Percentiles rank a stretch among this genome's conserved stretches.
These are phyloP conservation scores for Pseudanteris insignis DNA, from an alignment of 2,888 invertebrate genomes.

Conservation along the genomic window DNA sequence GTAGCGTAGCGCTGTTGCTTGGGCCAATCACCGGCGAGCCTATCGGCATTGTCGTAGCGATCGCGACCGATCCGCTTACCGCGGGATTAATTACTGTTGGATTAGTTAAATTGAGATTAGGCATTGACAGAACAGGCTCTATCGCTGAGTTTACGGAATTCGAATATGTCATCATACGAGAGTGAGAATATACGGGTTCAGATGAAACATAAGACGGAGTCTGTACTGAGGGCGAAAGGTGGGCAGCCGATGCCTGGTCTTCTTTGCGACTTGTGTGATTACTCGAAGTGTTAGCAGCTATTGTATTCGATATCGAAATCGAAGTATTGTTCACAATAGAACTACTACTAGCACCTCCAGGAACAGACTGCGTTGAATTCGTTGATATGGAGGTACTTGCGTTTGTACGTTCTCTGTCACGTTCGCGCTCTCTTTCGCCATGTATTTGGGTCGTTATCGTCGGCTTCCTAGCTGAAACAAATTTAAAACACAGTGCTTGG, in stretches of 20 bases:
- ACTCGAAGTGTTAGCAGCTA: slow-evolving; percentile 34
- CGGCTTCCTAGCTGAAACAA: slow-evolving; percentile 74
- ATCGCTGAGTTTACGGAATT: slow-evolving; percentile 48
- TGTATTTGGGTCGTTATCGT: slow-evolving; percentile 69
- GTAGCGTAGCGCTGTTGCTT: slow-evolving; percentile 46
- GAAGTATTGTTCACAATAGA: slow-evolving; percentile 27
- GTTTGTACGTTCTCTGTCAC: slow-evolving; percentile 43
- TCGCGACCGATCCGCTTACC: slow-evolving; percentile 52
- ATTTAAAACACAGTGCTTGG: slow-evolving; percentile 66
- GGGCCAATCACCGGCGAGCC: slow-evolving; percentile 48
- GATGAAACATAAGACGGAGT: slow-evolving; percentile 15
- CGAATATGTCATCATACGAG: slow-evolving; percentile 52
- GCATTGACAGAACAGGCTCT: slow-evolving; percentile 47
- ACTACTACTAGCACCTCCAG: slow-evolving; percentile 33
- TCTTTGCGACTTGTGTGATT: slow-evolving; percentile 56
- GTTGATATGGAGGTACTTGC: slow-evolving; percentile 27
- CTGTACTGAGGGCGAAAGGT: slow-evolving; percentile 13
- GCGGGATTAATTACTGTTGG: slow-evolving; percentile 50
- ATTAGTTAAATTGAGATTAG: slow-evolving; percentile 52
- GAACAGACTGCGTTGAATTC: slow-evolving; percentile 38
- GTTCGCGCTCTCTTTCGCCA: slow-evolving; percentile 68
- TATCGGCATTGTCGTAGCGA: slow-evolving; percentile 6
- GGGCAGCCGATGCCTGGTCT: slow-evolving; percentile 42
- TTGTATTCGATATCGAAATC: slow-evolving; percentile 28
- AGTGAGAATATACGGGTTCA: slow-evolving; percentile 20